Percentiles rank a stretch among this genome's conserved stretches.
These are phyloP conservation scores for Eucidaris tribuloides DNA, from an alignment of 35 echinoderm and acorn worm species.

Conservation along the genomic window DNA sequence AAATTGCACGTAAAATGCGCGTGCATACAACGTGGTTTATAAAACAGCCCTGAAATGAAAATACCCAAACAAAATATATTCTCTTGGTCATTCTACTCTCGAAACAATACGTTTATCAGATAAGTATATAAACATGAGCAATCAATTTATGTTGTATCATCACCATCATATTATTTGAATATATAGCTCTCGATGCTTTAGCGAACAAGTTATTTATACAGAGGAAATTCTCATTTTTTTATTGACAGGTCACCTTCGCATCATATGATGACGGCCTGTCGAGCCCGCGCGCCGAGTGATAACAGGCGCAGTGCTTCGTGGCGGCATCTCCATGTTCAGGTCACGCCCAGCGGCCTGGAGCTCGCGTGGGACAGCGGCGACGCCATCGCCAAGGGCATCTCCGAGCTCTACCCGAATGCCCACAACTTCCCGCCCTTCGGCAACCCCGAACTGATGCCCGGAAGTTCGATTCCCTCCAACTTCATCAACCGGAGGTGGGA, in stretches of 20 bases:
- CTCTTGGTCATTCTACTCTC: too few species aligned
- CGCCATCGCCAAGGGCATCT: background rate
- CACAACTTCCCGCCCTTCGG: slow-evolving; percentile 20
- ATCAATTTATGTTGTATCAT: too few species aligned
- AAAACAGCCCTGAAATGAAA: too few species aligned
- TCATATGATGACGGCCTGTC: background rate
- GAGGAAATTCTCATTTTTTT: background rate
- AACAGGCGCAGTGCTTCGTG: slow-evolving; percentile 7
- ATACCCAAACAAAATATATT: too few species aligned
- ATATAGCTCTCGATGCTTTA: too few species aligned
- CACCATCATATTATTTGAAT: too few species aligned
- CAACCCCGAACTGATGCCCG: background rate
- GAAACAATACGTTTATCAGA: too few species aligned
- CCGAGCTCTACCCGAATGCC: background rate
- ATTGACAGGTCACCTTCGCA: background rate
- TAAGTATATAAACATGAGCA: too few species aligned
- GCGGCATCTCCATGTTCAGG: slow-evolving; percentile 5
- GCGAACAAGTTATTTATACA: background rate
- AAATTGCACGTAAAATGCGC: too few species aligned
- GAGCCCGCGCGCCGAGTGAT: background rate
- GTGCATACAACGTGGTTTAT: too few species aligned
- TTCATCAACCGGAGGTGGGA: slow-evolving; percentile 3
- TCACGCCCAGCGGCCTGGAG: background rate
- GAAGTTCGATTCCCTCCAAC: too few species aligned
- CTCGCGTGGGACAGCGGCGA: slow-evolving; percentile 22